Conservation (phyloP, 1,140 invertebrate genomes). For the Stenopsyche tienmushanensis region DNA sequence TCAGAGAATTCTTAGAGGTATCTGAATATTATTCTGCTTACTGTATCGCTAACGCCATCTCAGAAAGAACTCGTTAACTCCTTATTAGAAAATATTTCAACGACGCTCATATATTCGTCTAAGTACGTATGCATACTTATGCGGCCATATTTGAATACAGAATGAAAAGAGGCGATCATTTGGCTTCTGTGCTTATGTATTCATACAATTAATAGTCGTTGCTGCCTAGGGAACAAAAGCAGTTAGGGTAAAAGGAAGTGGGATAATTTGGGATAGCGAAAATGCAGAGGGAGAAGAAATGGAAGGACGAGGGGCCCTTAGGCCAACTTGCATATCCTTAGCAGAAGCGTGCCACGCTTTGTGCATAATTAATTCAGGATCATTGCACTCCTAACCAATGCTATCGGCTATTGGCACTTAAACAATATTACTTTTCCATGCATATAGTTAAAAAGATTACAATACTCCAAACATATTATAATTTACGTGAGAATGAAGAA, state of each 20-base stretch:
- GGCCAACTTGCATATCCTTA: constrained; percentile 7
- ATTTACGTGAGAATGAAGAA: too few species aligned
- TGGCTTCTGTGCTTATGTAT: constrained; percentile 6
- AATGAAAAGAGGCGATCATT: constrained; percentile 4
- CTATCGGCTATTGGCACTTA: too few species aligned
- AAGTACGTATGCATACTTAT: too few species aligned
- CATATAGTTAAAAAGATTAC: too few species aligned
- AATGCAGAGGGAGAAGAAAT: not conserved
- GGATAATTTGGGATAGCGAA: constrained; percentile 5
- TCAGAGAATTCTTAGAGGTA: too few species aligned
- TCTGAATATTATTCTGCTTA: too few species aligned
- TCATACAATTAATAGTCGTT: constrained; percentile 9
- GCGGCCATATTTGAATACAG: constrained; percentile 19
- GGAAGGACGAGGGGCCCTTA: not conserved
- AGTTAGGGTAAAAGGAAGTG: constrained; percentile 2
- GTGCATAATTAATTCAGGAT: constrained; percentile 14
- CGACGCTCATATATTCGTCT: too few species aligned
- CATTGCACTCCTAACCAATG: not conserved
- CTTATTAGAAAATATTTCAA: too few species aligned
- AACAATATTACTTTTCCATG: too few species aligned
- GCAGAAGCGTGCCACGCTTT: not conserved
- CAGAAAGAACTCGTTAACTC: too few species aligned
- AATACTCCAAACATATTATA: too few species aligned
- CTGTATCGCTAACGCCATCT: too few species aligned
- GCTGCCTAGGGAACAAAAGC: not conserved